These are phyloP conservation scores for Geodia barretti DNA, from an alignment of 37 sponge, comb jelly and placozoan species.

Conservation along the genomic window DNA sequence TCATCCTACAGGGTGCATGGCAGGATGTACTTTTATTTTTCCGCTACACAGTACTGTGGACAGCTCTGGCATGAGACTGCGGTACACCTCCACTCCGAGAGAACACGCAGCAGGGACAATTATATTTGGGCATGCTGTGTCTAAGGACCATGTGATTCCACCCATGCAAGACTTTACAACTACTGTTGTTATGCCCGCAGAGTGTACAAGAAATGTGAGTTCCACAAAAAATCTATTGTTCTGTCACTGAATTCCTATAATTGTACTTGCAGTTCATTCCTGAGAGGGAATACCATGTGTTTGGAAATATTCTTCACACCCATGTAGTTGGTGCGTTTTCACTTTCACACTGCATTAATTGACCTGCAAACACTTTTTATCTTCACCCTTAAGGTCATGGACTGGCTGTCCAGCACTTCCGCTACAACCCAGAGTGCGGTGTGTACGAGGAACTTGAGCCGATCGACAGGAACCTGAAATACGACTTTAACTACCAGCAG, in stretches of 20 bases:
- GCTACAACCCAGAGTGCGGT: constrained; percentile 14
- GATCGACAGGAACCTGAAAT: constrained; percentile 51
- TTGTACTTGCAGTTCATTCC: constrained; percentile 31
- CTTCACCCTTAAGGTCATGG: not conserved
- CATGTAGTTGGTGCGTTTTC: constrained; percentile 28
- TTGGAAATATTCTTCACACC: constrained; percentile 43
- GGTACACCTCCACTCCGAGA: constrained; percentile 3
- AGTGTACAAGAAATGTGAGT: constrained; percentile 41
- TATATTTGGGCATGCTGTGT: constrained; percentile 19
- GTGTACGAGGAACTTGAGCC: constrained; percentile 7
- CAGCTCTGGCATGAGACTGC: constrained; percentile 47
- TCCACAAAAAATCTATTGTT: not conserved
- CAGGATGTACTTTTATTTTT: not conserved
- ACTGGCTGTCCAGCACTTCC: not conserved
- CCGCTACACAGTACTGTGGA: constrained; percentile 8
- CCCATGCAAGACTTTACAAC: constrained; percentile 23
- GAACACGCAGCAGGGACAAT: constrained; percentile 27
- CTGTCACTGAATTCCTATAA: not conserved
- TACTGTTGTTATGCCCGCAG: not conserved
- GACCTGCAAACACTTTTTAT: too few relatives aligned
- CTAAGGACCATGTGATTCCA: constrained; percentile 25
- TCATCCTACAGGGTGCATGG: too few relatives aligned
- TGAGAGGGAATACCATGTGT: constrained; percentile 23
- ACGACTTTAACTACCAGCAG: constrained; percentile 75
- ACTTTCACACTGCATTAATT: not conserved